phyloP scores from a whole-genome alignment of 2,797 vertebrate species.

The Corythornis leucogaster region DNA sequence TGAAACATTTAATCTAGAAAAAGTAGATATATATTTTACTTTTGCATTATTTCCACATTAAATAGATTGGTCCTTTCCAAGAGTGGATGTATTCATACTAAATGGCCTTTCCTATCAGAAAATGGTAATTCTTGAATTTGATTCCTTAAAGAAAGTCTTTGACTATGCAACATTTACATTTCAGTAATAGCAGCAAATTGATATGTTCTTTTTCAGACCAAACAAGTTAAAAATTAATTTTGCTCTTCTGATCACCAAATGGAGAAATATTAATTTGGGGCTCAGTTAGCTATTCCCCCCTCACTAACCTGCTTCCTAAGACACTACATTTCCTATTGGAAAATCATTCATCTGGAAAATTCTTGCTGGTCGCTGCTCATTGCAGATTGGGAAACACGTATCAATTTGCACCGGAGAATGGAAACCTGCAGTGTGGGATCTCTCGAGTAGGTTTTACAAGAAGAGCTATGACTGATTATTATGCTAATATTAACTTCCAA shows the following conservation, averaged over 20 bases:
- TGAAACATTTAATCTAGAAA: neutral
- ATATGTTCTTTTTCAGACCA: neutral
- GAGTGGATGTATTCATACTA: neutral
- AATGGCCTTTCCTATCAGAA: neutral
- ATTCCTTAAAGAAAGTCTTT: neutral
- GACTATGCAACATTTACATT: neutral
- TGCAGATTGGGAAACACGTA: neutral
- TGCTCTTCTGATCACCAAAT: neutral
- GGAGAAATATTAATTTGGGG: neutral
- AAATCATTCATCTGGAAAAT: constrained; percentile 14
- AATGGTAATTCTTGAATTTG: neutral
- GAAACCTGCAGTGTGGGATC: constrained; percentile 21
- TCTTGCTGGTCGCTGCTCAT: neutral
- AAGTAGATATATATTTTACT: neutral
- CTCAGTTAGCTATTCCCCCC: neutral
- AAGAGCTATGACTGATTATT: constrained; percentile 13
- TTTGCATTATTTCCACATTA: neutral
- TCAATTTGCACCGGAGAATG: neutral
- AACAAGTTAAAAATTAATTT: neutral
- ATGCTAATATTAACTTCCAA: constrained; percentile 52
- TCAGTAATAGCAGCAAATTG: neutral
- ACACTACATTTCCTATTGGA: neutral
- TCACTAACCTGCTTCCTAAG: neutral
- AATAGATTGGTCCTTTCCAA: neutral
- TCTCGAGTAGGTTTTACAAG: neutral